phyloP scores from a whole-genome alignment of 1,140 invertebrate species.

The Plutomurus gul region DNA sequence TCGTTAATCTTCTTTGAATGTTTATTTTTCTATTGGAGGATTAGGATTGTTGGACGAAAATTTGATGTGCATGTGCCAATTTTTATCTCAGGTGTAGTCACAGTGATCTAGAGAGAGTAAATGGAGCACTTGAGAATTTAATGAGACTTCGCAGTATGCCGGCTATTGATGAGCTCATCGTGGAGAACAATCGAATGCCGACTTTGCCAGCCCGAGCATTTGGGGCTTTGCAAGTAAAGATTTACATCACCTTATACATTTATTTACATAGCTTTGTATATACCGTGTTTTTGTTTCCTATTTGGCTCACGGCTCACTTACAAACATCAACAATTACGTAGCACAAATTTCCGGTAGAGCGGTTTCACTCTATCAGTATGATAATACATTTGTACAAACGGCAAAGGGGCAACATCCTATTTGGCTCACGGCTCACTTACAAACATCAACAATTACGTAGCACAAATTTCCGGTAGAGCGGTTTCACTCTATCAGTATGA shows the following conservation, averaged over 20 bases:
- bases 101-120: constrained; percentile 76
- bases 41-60: not conserved
- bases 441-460: not conserved
- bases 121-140: constrained; percentile 70
- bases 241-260: not conserved
- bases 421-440: not conserved
- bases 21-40: too few species aligned
- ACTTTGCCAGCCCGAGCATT: constrained; percentile 78
- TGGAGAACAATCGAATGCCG: constrained; percentile 82
- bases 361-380: not conserved
- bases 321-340: not conserved
- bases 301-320: not conserved
- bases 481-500: not conserved
- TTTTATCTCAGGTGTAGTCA: constrained; percentile 75
- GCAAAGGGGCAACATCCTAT: too few species aligned
- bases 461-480: not conserved
- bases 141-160: constrained; percentile 62
- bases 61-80: not conserved
- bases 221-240: constrained; percentile 68
- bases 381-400: too few species aligned
- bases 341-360: not conserved
- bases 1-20: too few species aligned
- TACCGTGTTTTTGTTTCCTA: too few species aligned
- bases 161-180: constrained; percentile 75
- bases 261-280: not conserved